Conservation (phyloP, 2,797 vertebrate species). For the Choloepus didactylus region DNA sequence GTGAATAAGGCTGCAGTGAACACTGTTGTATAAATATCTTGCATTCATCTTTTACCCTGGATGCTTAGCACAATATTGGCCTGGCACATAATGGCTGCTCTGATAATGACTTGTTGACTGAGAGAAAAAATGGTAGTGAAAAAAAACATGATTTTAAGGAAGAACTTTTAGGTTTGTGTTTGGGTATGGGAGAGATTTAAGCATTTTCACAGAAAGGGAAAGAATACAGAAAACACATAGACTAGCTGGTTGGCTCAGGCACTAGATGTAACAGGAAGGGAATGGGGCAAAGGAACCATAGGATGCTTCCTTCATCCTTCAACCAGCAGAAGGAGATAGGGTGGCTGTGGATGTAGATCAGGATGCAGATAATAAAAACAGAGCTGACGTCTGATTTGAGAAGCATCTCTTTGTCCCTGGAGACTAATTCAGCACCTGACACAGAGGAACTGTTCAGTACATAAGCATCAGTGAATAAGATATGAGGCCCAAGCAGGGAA, state of each 20-base stretch:
- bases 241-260: not conserved
- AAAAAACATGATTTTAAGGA: not conserved
- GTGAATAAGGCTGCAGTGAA: too few species aligned
- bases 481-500: conserved; percentile 21
- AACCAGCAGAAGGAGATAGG: not conserved
- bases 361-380: conserved; percentile 40
- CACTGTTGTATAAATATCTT: not conserved
- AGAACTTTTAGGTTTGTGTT: conserved; percentile 39
- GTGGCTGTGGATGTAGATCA: not conserved
- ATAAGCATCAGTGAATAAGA: conserved; percentile 52
- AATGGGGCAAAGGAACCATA: not conserved
- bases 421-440: conserved; percentile 64
- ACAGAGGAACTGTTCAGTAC: conserved; percentile 46
- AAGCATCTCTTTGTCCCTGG: conserved; percentile 50
- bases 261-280: conserved; percentile 19
- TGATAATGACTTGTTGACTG: conserved; percentile 43
- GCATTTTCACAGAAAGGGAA: conserved; percentile 47
- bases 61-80: conserved; percentile 3
- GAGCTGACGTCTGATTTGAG: not conserved
- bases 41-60: conserved; percentile 1
- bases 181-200: conserved; percentile 1
- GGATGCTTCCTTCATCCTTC: not conserved
- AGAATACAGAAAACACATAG: not conserved
- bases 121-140: not conserved
- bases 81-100: conserved; percentile 7